A percentile compares a stretch with the other conserved stretches of the same genome.
Evolutionary conservation across 1,140 invertebrate species (phyloP).

Genomic region (Psix sp.): DNA sequence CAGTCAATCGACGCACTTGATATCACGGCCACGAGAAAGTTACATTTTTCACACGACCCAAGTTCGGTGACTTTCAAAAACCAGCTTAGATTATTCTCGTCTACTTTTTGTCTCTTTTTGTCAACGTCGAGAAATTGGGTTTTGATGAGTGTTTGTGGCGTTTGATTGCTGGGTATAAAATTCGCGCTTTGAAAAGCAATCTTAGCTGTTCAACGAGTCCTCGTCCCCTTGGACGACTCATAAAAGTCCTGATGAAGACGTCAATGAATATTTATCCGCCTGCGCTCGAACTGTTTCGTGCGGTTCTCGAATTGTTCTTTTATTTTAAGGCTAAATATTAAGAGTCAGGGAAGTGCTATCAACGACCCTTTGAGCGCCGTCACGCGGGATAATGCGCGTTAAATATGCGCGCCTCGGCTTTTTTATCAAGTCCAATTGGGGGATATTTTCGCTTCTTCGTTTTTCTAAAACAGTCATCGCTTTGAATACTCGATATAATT

Average conservation of each 20-base stretch:
- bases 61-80: too few relatives aligned
- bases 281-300: constrained; percentile 58
- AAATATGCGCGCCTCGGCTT: constrained; percentile 15
- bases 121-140: too few relatives aligned
- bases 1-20: constrained; percentile 77
- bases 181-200: constrained; percentile 1
- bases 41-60: constrained; percentile 74
- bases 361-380: constrained; percentile 21
- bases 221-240: constrained; percentile 53
- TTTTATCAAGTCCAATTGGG: too few relatives aligned
- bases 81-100: too few relatives aligned
- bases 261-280: constrained; percentile 75
- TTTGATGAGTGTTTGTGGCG: not conserved
- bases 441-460: too few relatives aligned
- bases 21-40: constrained; percentile 71
- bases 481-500: too few relatives aligned
- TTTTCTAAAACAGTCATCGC: too few relatives aligned
- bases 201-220: too few relatives aligned
- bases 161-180: constrained; percentile 1
- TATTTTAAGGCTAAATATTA: constrained; percentile 63
- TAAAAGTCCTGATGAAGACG: constrained; percentile 75
- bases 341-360: constrained; percentile 41
- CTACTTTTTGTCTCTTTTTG: too few relatives aligned
- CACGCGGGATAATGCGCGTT: constrained; percentile 7
- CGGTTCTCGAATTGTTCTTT: constrained; percentile 57